Evolutionary conservation across 2,797 vertebrate genomes (phyloP).

Genomic region (Linurgus olivaceus): DNA sequence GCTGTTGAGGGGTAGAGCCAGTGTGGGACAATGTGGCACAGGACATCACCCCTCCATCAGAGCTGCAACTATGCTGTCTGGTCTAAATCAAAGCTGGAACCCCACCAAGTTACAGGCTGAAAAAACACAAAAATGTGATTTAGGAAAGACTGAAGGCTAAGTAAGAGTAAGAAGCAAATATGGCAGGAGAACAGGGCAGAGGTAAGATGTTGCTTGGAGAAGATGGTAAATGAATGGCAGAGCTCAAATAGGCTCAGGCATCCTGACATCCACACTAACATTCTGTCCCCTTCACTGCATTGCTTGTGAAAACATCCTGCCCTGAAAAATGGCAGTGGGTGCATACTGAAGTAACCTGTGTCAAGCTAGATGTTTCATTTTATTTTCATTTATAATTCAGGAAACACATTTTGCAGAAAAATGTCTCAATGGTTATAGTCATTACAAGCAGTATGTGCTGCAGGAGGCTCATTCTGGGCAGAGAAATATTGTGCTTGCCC

Average conservation of each 20-base stretch:
- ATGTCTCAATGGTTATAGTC: background rate
- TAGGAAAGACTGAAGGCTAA: background rate
- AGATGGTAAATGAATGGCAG: background rate
- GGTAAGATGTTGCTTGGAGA: background rate
- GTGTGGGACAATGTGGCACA: fast-evolving
- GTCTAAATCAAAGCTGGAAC: background rate
- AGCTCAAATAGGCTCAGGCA: background rate
- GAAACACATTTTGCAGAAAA: constrained; percentile 12
- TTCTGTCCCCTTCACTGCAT: background rate
- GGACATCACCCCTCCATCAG: background rate
- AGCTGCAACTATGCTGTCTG: fast-evolving
- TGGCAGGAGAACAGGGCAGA: background rate
- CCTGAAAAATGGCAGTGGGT: constrained; percentile 13
- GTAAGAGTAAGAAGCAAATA: background rate
- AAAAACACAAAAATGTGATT: background rate
- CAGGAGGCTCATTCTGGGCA: background rate
- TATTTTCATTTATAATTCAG: constrained; percentile 57
- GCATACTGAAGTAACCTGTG: background rate
- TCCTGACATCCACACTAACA: background rate
- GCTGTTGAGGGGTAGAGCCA: background rate
- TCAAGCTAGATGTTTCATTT: constrained; percentile 40
- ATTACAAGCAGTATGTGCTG: background rate
- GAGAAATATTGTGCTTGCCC: background rate
- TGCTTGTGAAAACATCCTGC: background rate
- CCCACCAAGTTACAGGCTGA: background rate